These are phyloP conservation scores for Drosophila bifasciata DNA, from an alignment of 1,140 invertebrate genomes.

Conservation along the genomic window DNA sequence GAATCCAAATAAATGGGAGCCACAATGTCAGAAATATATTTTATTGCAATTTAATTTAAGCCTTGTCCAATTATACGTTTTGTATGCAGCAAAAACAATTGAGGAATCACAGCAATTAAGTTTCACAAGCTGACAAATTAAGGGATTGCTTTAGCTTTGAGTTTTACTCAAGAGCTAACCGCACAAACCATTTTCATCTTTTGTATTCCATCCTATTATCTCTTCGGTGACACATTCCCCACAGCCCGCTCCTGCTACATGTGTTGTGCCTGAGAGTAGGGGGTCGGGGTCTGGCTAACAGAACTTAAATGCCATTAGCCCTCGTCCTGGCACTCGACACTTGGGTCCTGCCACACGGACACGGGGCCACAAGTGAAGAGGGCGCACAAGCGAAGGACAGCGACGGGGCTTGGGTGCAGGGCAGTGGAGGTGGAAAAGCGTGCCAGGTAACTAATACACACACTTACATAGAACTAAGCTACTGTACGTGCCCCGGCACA, in stretches of 20 bases:
- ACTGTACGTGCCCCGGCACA: conserved; percentile 59
- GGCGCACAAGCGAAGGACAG: background rate
- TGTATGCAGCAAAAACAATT: too few species aligned
- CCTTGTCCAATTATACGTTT: too few species aligned
- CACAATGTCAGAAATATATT: too few species aligned
- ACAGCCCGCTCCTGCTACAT: conserved; percentile 38
- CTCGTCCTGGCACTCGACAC: conserved; percentile 56
- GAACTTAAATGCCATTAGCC: conserved; percentile 81
- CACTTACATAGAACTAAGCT: conserved; percentile 56
- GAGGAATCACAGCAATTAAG: too few species aligned
- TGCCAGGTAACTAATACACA: conserved; percentile 74
- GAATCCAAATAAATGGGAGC: too few species aligned
- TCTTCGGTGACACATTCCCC: conserved; percentile 12
- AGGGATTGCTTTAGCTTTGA: background rate
- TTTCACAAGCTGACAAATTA: too few species aligned
- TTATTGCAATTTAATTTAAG: background rate
- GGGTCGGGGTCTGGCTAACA: conserved; percentile 26
- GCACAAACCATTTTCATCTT: conserved; percentile 1
- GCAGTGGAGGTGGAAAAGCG: conserved; percentile 52
- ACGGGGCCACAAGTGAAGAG: conserved; percentile 9
- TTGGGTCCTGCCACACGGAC: conserved; percentile 44
- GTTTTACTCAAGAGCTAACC: too few species aligned
- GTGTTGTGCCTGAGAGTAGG: conserved; percentile 23
- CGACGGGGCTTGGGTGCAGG: conserved; percentile 10
- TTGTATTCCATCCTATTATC: conserved; percentile 28